These are phyloP conservation scores for Mormyrus iriodes DNA, from an alignment of 2,113 vertebrate species.

Conservation along the genomic window DNA sequence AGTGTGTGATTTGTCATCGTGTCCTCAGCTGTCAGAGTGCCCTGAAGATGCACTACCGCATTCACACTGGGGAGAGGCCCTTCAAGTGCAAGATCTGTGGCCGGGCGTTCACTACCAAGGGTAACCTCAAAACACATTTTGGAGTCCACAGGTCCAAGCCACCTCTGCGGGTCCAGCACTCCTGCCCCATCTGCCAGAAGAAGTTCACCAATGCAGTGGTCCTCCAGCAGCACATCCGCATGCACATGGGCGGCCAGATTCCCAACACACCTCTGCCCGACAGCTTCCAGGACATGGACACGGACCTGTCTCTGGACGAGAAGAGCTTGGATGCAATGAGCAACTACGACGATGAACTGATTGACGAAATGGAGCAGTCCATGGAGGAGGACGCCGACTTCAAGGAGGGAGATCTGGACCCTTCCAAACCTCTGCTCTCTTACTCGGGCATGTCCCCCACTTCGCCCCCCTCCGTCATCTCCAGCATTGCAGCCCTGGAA, in stretches of 20 bases:
- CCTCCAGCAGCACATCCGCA: conserved; percentile 96
- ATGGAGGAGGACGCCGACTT: conserved; percentile 83
- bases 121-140: conserved; percentile 98
- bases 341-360: conserved; percentile 80
- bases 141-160: conserved; percentile 97
- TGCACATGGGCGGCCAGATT: conserved; percentile 99
- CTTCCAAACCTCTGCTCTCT: conserved; percentile 65
- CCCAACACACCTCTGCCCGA: conserved; percentile 88
- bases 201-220: conserved; percentile 98
- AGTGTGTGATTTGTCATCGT: conserved; percentile 94
- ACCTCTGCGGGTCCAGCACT: conserved; percentile 92
- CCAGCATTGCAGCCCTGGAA: conserved; percentile 91
- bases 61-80: conserved; percentile 94
- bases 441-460: conserved; percentile 73
- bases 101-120: conserved; percentile 96
- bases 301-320: conserved; percentile 81
- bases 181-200: conserved; percentile 98
- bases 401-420: conserved; percentile 69
- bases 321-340: conserved; percentile 81
- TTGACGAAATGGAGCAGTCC: conserved; percentile 85
- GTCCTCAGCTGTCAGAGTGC: conserved; percentile 98
- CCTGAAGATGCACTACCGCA: conserved; percentile 98
- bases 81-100: conserved; percentile 99
- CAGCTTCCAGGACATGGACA: conserved; percentile 86
- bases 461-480: conserved; percentile 90